Conservation (phyloP, 2,888 invertebrate species). For the Drosophila eohydei region DNA sequence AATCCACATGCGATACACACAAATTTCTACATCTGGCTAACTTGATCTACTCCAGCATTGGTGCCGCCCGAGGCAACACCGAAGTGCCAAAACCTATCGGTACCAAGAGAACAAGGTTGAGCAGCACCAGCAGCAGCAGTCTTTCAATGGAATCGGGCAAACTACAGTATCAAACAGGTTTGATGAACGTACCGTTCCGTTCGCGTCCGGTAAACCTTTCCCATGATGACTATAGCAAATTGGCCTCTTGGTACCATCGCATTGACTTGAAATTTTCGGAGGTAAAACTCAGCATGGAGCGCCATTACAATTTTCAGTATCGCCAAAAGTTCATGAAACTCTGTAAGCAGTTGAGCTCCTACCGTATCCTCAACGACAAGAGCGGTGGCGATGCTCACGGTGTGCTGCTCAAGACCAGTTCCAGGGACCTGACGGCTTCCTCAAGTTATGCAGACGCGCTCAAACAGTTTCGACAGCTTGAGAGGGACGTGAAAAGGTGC, state of each 20-base stretch:
- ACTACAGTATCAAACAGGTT: not conserved
- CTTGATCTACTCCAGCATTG: slow-evolving; percentile 42
- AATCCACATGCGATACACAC: slow-evolving; percentile 36
- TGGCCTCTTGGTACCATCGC: slow-evolving; percentile 67
- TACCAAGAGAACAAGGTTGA: not conserved
- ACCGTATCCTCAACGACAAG: slow-evolving; percentile 25
- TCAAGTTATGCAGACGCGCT: slow-evolving; percentile 37
- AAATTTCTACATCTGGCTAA: slow-evolving; percentile 66
- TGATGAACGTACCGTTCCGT: not conserved
- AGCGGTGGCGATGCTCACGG: slow-evolving; percentile 51
- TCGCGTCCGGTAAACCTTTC: slow-evolving; percentile 28
- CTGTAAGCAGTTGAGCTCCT: slow-evolving; percentile 43
- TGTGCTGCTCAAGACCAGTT: slow-evolving; percentile 1
- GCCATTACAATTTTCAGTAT: slow-evolving; percentile 53
- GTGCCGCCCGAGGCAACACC: not conserved
- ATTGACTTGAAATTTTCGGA: slow-evolving; percentile 59
- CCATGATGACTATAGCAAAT: slow-evolving; percentile 50
- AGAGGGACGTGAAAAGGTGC: slow-evolving; percentile 49
- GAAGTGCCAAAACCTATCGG: not conserved
- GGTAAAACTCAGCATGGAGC: slow-evolving; percentile 57
- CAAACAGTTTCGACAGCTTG: slow-evolving; percentile 52
- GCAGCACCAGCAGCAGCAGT: not conserved
- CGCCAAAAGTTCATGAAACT: slow-evolving; percentile 46
- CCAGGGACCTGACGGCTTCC: slow-evolving; percentile 21
- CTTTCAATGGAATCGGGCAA: not conserved